These are phyloP conservation scores for Rosalia funebris DNA, from an alignment of 2,888 invertebrate genomes.

Conservation along the genomic window DNA sequence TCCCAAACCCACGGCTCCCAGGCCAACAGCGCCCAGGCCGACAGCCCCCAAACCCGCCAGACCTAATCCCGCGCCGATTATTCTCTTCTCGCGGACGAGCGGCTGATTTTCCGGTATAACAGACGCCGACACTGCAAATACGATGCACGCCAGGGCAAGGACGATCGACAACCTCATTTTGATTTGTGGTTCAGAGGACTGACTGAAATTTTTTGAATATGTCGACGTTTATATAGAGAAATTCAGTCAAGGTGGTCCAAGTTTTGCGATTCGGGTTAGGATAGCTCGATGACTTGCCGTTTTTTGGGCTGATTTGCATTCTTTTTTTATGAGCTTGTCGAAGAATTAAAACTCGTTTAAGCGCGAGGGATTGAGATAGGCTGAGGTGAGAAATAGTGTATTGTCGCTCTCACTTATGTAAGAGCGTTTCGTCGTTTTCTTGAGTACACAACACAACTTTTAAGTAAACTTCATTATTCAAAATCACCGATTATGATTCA, in stretches of 20 bases:
- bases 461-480: no score
- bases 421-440: no score
- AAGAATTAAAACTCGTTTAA: no score
- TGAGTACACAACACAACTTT: no score
- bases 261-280: no score
- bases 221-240: constrained; percentile 7
- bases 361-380: no score
- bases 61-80: constrained; percentile 31
- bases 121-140: constrained; percentile 26
- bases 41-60: constrained; percentile 38
- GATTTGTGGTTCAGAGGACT: constrained; percentile 6
- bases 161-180: constrained; percentile 38
- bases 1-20: constrained; percentile 31
- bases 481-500: no score
- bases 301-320: background rate
- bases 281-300: background rate
- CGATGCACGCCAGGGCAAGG: constrained; percentile 32
- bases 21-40: constrained; percentile 37
- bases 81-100: constrained; percentile 32
- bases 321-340: background rate
- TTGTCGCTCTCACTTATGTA: no score
- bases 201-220: background rate
- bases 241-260: constrained; percentile 12
- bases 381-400: no score
- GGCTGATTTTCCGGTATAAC: constrained; percentile 25